These are phyloP conservation scores for Malurus elegans DNA, from an alignment of 2,113 vertebrate species.

Conservation along the genomic window DNA sequence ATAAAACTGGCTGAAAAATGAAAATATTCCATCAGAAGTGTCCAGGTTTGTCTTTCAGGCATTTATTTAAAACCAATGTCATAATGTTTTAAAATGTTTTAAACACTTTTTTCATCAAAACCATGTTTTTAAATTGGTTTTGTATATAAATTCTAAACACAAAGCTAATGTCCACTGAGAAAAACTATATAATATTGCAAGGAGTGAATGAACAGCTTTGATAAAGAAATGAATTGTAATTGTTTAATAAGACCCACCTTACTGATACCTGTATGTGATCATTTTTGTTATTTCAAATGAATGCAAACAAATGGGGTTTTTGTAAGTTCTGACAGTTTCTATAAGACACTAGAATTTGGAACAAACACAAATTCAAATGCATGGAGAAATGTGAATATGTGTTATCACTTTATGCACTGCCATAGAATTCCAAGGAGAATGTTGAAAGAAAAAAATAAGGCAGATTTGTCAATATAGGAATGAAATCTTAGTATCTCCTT, in stretches of 20 bases:
- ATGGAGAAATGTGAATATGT: neutral
- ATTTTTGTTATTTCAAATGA: neutral
- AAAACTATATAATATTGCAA: neutral
- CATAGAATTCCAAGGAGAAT: neutral
- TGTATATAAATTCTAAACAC: neutral
- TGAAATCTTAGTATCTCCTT: neutral
- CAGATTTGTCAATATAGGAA: neutral
- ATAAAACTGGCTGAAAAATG: neutral
- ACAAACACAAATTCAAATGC: neutral
- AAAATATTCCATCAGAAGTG: neutral
- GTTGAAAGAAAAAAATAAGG: neutral
- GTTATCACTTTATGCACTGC: neutral
- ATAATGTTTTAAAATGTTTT: rapidly evolving
- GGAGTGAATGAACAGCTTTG: neutral
- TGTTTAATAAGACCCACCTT: neutral
- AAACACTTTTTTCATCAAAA: neutral
- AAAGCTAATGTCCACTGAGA: neutral
- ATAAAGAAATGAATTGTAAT: neutral
- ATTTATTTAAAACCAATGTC: neutral
- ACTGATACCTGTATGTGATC: neutral
- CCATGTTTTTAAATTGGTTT: neutral
- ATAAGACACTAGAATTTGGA: neutral
- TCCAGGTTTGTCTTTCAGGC: neutral
- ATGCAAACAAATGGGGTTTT: neutral
- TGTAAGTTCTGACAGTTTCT: neutral